Percentiles rank a stretch among this genome's conserved stretches.
Conservation (phyloP, 1,140 invertebrate genomes). For the Diachasma alloeum region DNA sequence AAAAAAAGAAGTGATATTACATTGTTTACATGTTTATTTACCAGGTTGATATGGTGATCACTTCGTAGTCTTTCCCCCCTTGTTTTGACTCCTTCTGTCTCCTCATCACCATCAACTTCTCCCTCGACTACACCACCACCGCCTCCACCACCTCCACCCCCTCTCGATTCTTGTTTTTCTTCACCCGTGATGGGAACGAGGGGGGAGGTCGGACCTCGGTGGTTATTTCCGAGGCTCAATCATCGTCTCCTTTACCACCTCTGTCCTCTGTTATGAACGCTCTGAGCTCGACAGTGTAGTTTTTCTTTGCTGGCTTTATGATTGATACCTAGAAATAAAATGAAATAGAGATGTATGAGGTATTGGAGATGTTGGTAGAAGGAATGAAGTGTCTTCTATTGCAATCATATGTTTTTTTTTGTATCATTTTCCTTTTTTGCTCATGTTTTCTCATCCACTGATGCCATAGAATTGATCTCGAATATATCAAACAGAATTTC, state of each 20-base stretch:
- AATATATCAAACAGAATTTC: too few relatives aligned
- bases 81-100: neutral
- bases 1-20: neutral
- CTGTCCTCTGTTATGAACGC: neutral
- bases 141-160: neutral
- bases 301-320: neutral
- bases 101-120: conserved; percentile 5
- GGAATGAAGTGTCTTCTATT: too few relatives aligned
- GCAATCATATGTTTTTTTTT: too few relatives aligned
- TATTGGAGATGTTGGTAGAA: too few relatives aligned
- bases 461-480: too few relatives aligned
- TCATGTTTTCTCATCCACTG: too few relatives aligned
- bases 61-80: neutral
- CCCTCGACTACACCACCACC: neutral
- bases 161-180: conserved; percentile 9
- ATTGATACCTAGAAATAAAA: neutral
- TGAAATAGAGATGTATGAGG: neutral
- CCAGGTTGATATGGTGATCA: neutral
- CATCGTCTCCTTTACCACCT: conserved; percentile 24
- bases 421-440: too few relatives aligned
- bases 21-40: conserved; percentile 1
- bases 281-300: neutral
- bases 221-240: conserved; percentile 35
- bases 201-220: conserved; percentile 14
- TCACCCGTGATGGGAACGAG: conserved; percentile 17